Conservation (phyloP, 2,888 invertebrate species). For the Nezara viridula region DNA sequence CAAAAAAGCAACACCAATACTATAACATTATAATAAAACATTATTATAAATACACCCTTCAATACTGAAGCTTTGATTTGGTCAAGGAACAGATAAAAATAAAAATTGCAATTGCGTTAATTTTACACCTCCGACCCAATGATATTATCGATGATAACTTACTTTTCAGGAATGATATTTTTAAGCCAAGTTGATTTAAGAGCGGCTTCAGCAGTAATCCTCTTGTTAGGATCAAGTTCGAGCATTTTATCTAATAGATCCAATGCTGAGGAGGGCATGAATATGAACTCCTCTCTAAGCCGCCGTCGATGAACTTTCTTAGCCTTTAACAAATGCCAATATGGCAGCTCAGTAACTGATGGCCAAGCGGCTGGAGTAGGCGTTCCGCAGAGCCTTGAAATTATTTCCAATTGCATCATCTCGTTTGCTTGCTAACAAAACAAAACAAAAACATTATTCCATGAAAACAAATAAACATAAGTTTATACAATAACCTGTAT, state of each 20-base stretch:
- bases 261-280: conserved; percentile 89
- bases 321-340: conserved; percentile 91
- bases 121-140: too few species aligned
- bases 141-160: too few species aligned
- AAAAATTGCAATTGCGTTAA: too few species aligned
- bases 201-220: conserved; percentile 95
- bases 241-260: conserved; percentile 96
- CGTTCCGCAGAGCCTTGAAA: conserved; percentile 94
- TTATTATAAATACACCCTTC: too few species aligned
- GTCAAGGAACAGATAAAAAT: too few species aligned
- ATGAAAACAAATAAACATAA: too few species aligned
- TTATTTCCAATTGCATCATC: conserved; percentile 93
- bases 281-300: conserved; percentile 92
- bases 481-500: too few species aligned
- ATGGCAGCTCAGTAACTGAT: conserved; percentile 90
- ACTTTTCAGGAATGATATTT: conserved; percentile 91
- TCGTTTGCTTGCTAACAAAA: conserved; percentile 83
- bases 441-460: conserved; percentile 51
- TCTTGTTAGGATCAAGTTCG: conserved; percentile 92
- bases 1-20: too few species aligned
- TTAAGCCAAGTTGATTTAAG: conserved; percentile 93
- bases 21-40: too few species aligned
- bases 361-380: conserved; percentile 98
- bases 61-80: too few species aligned
- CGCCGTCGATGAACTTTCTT: conserved; percentile 91